Base-by-base conservation (phyloP, 1,140 invertebrate species). In the Nasonia giraulti region DNA sequence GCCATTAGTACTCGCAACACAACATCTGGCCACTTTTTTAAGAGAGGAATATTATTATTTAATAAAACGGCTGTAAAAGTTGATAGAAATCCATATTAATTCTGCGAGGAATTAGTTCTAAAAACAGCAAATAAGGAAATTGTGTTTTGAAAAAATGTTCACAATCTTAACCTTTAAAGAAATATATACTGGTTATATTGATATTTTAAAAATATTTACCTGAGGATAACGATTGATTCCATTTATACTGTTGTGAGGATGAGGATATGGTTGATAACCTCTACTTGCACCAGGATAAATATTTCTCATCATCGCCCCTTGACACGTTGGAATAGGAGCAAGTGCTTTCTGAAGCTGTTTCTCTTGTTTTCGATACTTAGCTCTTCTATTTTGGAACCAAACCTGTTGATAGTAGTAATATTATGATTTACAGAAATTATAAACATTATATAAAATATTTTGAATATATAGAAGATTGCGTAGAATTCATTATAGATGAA, bases 371-470 rank as follows among this genome's bases (percentile, higher is more conserved):
- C 98, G 95, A 92, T 99, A 99, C 93, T 99, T 99, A 88, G 98
- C 98, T 91, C 98, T 96, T 88, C 98, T 95, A 93, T 99, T 99
- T 95, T 99, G 98, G 94, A 99, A 99, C 98, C 98, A 99, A 6
- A 98, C 97, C 97, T 98, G 91, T 62, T n/a, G 7, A n/a, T 20
- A 62, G 55, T 62, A 62, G 17, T 62, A 20, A 7, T 62, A 14
- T 50, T 14, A 50, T 27, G 27, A 27, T 27, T 27, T 27, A 27
- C 10, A 50, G 2, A 10, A 6, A 47, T 47, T 10, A 10, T 47
- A 8, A 47, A 12, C 12, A 47, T 47, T 47, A 2, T 47, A 10
- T 37, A 37, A 37, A 37, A 37, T 37, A 37, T 37, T 5, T 37
- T 37, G 5, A 37, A 37, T 37, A 5, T 2, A 37, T 37, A 37